Conservation (phyloP, 2,797 vertebrate genomes). For the Platalea minor region DNA sequence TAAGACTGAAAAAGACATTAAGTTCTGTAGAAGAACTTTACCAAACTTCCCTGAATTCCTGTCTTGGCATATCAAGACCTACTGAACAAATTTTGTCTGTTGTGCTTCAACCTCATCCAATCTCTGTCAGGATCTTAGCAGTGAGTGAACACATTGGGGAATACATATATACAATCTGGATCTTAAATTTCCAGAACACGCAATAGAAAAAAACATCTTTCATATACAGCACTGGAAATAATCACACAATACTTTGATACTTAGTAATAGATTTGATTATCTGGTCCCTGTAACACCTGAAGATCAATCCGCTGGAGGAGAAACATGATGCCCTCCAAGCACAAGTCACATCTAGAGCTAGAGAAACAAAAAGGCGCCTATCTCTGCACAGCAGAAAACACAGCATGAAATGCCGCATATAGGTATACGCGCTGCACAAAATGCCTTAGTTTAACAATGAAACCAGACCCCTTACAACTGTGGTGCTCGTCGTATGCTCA, state of each 20-base stretch:
- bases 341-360: neutral
- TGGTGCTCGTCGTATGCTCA: fast-evolving
- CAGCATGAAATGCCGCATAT: neutral
- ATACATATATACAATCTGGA: neutral
- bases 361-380: neutral
- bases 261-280: neutral
- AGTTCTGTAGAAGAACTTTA: neutral
- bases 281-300: neutral
- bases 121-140: neutral
- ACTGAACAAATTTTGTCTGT: neutral
- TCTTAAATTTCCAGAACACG: neutral
- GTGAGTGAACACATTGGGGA: neutral
- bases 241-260: neutral
- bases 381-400: neutral
- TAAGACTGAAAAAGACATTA: neutral
- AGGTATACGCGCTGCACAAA: neutral
- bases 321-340: neutral
- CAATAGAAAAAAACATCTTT: neutral
- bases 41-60: neutral
- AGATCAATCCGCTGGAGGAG: neutral
- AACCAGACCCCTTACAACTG: neutral
- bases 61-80: neutral
- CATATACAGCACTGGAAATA: neutral
- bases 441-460: neutral
- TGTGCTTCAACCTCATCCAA: neutral